These are phyloP conservation scores for Colletes latitarsis DNA, from an alignment of 1,140 invertebrate species.

Conservation along the genomic window DNA sequence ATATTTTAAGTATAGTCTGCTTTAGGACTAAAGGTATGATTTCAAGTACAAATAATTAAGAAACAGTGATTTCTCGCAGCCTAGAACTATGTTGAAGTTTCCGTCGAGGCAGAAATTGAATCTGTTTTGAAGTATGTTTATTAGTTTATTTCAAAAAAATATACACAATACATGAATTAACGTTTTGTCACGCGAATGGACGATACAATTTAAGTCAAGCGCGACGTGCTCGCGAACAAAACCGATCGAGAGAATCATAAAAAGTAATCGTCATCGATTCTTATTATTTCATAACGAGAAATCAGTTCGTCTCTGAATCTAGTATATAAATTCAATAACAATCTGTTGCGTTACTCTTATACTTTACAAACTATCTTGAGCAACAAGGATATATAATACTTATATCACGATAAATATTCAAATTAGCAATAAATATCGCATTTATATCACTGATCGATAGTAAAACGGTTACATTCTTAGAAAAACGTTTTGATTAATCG, in stretches of 20 bases:
- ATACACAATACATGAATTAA: conserved; percentile 23
- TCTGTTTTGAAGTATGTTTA: neutral
- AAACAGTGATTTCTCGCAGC: too few relatives aligned
- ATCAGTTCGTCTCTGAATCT: neutral
- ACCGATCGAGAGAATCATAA: neutral
- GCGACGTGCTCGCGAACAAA: neutral
- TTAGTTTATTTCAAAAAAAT: conserved; percentile 28
- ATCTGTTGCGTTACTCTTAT: neutral
- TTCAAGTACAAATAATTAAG: too few relatives aligned
- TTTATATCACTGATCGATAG: conserved; percentile 2
- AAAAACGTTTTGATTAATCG: conserved; percentile 12
- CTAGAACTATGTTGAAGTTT: too few relatives aligned
- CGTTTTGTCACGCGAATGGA: neutral
- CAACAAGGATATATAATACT: conserved; percentile 27
- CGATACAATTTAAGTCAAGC: neutral
- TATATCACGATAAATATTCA: conserved; percentile 19
- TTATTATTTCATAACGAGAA: conserved; percentile 2
- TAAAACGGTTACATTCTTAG: conserved; percentile 11
- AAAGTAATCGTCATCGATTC: neutral
- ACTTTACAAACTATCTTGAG: conserved; percentile 39
- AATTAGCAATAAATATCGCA: conserved; percentile 19
- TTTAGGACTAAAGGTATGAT: too few relatives aligned
- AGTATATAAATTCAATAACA: conserved; percentile 12
- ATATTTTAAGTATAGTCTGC: too few relatives aligned
- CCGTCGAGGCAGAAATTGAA: neutral